Conservation (phyloP, 2,797 vertebrate species). For the Chloroceryle inda region DNA sequence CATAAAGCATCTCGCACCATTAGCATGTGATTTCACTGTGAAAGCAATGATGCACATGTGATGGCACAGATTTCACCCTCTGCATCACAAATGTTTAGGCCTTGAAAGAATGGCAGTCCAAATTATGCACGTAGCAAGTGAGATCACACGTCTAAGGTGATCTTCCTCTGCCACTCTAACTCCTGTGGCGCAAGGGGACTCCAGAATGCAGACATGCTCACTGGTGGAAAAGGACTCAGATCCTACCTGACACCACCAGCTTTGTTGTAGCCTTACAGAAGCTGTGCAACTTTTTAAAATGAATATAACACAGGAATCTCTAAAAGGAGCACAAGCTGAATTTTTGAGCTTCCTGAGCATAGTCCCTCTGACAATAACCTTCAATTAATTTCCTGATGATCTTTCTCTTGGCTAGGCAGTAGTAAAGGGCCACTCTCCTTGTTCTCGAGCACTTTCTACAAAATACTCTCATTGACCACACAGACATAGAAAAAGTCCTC, state of each 20-base stretch:
- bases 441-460: neutral
- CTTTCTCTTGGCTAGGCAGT: neutral
- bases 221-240: neutral
- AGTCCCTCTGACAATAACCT: neutral
- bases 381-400: neutral
- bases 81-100: neutral
- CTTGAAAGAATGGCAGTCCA: neutral
- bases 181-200: rapidly evolving
- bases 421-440: neutral
- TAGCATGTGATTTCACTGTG: neutral
- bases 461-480: neutral
- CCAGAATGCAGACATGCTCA: rapidly evolving
- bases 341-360: neutral
- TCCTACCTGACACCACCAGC: neutral
- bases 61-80: too few species aligned
- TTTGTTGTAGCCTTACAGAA: neutral
- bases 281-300: neutral
- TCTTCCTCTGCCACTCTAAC: neutral
- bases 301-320: neutral
- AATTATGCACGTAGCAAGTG: rapidly evolving
- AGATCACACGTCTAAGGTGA: neutral
- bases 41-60: too few species aligned
- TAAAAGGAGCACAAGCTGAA: neutral
- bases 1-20: neutral
- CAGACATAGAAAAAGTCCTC: neutral